These are phyloP conservation scores for Ptyas mucosa DNA, from an alignment of 2,113 vertebrate species.

Conservation along the genomic window DNA sequence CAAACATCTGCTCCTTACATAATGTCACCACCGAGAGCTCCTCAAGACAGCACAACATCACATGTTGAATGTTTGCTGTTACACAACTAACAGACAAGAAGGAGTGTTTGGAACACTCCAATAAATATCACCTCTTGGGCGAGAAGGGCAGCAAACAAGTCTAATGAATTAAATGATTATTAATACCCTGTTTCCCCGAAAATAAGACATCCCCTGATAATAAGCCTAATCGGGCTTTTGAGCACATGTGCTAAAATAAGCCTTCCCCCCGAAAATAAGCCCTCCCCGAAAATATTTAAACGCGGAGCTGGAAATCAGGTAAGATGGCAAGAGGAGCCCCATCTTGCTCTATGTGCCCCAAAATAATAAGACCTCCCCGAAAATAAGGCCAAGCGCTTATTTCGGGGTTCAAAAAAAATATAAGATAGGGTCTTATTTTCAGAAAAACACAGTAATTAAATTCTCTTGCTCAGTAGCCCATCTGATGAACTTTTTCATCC, in stretches of 20 bases:
- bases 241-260: too few species aligned
- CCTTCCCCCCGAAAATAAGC: too few species aligned
- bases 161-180: background rate
- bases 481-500: background rate
- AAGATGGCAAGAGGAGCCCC: too few species aligned
- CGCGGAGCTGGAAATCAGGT: too few species aligned
- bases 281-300: too few species aligned
- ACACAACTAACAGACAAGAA: background rate
- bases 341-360: too few species aligned
- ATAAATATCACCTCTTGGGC: background rate
- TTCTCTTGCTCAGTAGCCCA: background rate
- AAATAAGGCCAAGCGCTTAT: too few species aligned
- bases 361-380: too few species aligned
- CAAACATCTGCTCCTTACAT: background rate
- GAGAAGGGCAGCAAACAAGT: background rate
- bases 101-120: background rate
- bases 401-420: too few species aligned
- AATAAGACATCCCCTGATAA: too few species aligned
- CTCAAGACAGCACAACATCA: background rate
- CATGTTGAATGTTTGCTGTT: background rate
- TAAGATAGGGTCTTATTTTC: too few species aligned
- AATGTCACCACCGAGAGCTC: background rate
- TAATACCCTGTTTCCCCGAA: background rate
- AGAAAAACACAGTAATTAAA: background rate
- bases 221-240: too few species aligned